Base-by-base conservation (phyloP, 1,140 invertebrate species). In the Hormaphis cornu region DNA sequence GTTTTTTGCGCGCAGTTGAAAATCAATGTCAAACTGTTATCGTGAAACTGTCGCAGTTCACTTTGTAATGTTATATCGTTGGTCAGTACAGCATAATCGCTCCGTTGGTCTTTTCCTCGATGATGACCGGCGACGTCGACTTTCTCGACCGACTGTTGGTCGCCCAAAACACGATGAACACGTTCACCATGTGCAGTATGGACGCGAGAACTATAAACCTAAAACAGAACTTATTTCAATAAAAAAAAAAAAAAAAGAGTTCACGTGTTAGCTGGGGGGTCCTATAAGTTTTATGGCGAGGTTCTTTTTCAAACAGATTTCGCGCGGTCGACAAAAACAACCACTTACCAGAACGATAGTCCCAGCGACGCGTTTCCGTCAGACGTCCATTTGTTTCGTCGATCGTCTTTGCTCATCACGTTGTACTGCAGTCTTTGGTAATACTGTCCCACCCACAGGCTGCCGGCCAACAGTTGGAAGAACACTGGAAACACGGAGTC, bases 41-140 rank as follows among this genome's bases (percentile, higher is more conserved):
- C n/a, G n/a, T n/a, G n/a, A n/a, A n/a, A n/a, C n/a, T n/a, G n/a
- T n/a, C n/a, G n/a, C n/a, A n/a, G n/a, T n/a, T n/a, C n/a, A n/a
- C n/a, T n/a, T n/a, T n/a, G n/a, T n/a, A n/a, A n/a, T n/a, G n/a
- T n/a, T n/a, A n/a, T n/a, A n/a, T n/a, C n/a, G n/a, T n/a, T n/a
- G n/a, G 6, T 54, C 79, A 91, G 76, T 90, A 91, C 54, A 91
- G 79, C 88, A 91, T 90, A 76, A 91, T 90, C 73, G 88, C 88
- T 74, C 87, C 89, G 73, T 90, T 89, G 61, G 87, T 84, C 79
- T 91, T 90, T 77, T 91, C 89, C 75, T 90, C 87, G 9, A 88
- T 79, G 30, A 87, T 84, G n/a, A n/a, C n/a, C 0, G 87, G 86
- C 56, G 86, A 84, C 0, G 83, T 79, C 72, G 85, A 85, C 26